Base-by-base conservation (phyloP, 2,888 invertebrate species). In the Ennomos fuscantarius region DNA sequence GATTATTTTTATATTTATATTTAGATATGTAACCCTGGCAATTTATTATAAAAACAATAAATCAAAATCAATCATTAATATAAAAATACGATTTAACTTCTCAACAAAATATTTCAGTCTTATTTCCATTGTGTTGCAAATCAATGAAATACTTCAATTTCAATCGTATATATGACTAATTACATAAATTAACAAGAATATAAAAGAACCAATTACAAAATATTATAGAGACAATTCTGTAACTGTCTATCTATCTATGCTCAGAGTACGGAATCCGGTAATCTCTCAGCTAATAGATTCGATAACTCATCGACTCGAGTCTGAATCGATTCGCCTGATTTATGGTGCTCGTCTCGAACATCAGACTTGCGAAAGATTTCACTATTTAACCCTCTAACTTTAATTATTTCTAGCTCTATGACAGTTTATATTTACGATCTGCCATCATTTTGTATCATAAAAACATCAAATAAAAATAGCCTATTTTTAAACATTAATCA, bases 261-360 rank as follows among this genome's bases (percentile, higher is more conserved):
- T 37, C 56, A 59, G 58, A 69, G 70, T 70, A 69, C 78, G 85
- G 89, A 87, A 87, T 89, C 79, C 82, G 75, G 86, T 84, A 88
- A 87, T 87, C 87, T 86, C 82, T 84, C 78, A 87, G 86, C 82
- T 91, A 89, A 91, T 91, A 89, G 89, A 89, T 87, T 83, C 86
- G 84, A 90, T 90, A 89, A 90, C 86, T 90, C 86, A 89, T 89
- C 83, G 82, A 77, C 79, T 81, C 79, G 76, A 78, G 74, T 78
- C 81, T 79, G 80, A 81, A 79, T 87, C 84, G 84, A 86, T 83
- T 78, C 78, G 70, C 69, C 73, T 73, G 87, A 90, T 87, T 85
- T 87, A 89, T 87, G 82, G 80, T 78, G 36, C 56, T 55, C 48
- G 63, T 59, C 62, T 58, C 45, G 42, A 52, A 48, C 50, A 36